Base-by-base conservation (phyloP, 2,113 vertebrate genomes). In the Oostethus manadensis region DNA sequence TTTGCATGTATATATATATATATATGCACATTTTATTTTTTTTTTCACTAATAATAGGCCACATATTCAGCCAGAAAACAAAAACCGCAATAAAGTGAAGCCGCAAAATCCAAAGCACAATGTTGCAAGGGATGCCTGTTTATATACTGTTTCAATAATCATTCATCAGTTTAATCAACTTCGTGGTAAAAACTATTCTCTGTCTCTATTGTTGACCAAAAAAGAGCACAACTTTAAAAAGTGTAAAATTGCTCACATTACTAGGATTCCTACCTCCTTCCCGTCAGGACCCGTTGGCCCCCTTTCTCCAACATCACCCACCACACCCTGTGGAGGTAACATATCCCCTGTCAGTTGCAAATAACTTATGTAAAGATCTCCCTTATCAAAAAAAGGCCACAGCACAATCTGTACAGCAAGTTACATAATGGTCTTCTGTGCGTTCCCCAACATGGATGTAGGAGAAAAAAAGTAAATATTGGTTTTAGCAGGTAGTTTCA, bases 281-380 rank as follows among this genome's bases (percentile, higher is more conserved):
- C 97, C 97, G 75, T 99, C 96, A 60, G 92, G 90, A 77, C 97
- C 97, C 49, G 94, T 90, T 18, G 91, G 87, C 1, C 96, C 96
- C 85, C 94, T 91, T 10, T 93, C 94, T 18, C 96, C 97, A 45
- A 85, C 88, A 62, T 92, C 93, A 63, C 97, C 97, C 23, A 91
- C 85, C 73, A 93, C 90, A 56, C 96, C 97, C 94, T 93, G 70
- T 11, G 6, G 53, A 51, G 53, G 44, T 65, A 66, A 54, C 3
- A 63, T 5, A 69, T 49, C 4, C 20, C 44, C 15, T 15, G 40
- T 70, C 17, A 75, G 6, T 62, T 51, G 15, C 43, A 21, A 18
- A 10, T 10, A 33, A 2, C n/a, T 1, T 10, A 9, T 29, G 26
- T 51, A 51, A 51, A 51, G 9, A 51, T 17, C 1, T 8, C 4